Conservation (phyloP, 2,888 invertebrate genomes). For the Callinectes sapidus region DNA sequence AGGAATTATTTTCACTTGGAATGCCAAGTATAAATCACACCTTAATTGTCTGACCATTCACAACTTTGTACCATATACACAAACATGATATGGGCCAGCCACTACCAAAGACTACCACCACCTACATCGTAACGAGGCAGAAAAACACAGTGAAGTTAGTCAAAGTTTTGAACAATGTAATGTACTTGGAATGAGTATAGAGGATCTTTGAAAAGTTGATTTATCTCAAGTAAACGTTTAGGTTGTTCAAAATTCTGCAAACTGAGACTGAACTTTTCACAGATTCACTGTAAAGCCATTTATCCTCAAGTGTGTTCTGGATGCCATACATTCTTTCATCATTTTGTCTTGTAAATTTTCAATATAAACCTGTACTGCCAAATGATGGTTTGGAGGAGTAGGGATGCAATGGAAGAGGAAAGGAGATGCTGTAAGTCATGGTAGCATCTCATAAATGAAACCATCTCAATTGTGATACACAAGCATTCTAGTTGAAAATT, state of each 20-base stretch:
- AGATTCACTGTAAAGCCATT: neutral
- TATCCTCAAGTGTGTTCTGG: neutral
- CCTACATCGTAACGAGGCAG: neutral
- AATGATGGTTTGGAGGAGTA: too few species aligned
- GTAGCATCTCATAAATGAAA: too few species aligned
- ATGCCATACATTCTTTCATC: neutral
- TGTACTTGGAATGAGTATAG: neutral
- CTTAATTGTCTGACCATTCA: slow-evolving; percentile 26
- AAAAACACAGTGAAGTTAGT: neutral
- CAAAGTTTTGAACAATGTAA: neutral
- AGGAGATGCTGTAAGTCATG: too few species aligned
- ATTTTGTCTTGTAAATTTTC: neutral
- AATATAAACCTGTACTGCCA: too few species aligned
- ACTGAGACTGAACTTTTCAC: neutral
- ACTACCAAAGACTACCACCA: neutral
- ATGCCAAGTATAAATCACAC: neutral
- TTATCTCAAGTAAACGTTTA: neutral
- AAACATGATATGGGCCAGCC: slow-evolving; percentile 1
- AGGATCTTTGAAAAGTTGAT: neutral
- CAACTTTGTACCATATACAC: slow-evolving; percentile 18
- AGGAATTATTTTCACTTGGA: neutral
- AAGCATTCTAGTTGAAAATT: too few species aligned
- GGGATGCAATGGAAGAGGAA: too few species aligned
- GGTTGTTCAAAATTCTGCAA: neutral
- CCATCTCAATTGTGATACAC: too few species aligned